These are phyloP conservation scores for Ceratina australensis DNA, from an alignment of 1,140 invertebrate species.

Conservation along the genomic window DNA sequence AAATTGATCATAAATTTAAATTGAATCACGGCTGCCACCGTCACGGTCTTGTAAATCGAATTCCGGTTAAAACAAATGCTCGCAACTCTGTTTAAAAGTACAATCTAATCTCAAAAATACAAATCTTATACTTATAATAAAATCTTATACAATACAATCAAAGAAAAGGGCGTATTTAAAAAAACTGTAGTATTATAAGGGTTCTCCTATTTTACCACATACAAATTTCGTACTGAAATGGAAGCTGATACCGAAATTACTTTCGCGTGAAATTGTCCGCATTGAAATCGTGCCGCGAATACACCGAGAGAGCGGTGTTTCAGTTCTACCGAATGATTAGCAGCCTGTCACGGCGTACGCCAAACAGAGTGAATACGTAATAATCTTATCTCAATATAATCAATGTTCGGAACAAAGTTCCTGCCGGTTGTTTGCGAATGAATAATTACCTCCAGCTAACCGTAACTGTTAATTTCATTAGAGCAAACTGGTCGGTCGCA, in stretches of 20 bases:
- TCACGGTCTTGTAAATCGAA: not conserved
- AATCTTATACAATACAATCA: too few relatives aligned
- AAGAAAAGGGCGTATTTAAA: too few relatives aligned
- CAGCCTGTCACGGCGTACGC: not conserved
- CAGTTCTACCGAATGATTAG: not conserved
- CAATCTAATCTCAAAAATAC: too few relatives aligned
- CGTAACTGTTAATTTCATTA: not conserved
- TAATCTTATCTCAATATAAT: not conserved
- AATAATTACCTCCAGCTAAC: not conserved
- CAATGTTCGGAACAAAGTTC: constrained; percentile 13
- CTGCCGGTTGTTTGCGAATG: not conserved
- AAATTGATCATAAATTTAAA: constrained; percentile 49
- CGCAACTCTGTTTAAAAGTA: too few relatives aligned
- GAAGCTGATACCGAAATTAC: too few relatives aligned
- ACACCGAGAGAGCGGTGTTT: not conserved
- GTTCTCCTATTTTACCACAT: too few relatives aligned
- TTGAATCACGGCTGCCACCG: constrained; percentile 2
- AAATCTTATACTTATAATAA: too few relatives aligned
- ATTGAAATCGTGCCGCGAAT: not conserved
- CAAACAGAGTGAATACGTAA: not conserved
- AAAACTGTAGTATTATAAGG: too few relatives aligned
- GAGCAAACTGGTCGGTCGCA: not conserved
- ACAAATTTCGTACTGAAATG: too few relatives aligned
- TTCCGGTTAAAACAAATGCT: not conserved
- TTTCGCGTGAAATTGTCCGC: too few relatives aligned